Conservation (phyloP, 2,797 vertebrate genomes). For the Pipistrellus nathusii region DNA sequence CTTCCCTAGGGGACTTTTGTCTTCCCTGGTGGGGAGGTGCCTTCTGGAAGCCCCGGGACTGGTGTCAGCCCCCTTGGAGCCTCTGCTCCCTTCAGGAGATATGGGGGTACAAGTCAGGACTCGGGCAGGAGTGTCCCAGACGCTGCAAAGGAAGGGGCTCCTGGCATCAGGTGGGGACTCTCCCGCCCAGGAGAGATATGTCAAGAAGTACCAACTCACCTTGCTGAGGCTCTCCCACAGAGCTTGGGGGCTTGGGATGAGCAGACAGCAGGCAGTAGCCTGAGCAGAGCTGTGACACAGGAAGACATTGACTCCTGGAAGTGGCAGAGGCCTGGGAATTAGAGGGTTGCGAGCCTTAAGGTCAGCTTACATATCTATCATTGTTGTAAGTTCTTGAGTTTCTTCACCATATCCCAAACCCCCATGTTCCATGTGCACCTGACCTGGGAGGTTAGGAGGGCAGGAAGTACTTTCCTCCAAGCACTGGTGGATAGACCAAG, state of each 20-base stretch:
- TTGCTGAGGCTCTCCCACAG: neutral
- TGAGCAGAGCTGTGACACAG: neutral
- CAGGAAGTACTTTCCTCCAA: neutral
- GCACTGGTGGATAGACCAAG: neutral
- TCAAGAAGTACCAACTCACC: neutral
- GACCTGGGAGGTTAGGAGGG: neutral
- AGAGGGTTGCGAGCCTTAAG: neutral
- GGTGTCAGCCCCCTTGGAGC: neutral
- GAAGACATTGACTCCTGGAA: neutral
- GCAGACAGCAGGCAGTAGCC: neutral
- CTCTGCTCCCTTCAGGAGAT: neutral
- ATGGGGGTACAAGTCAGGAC: neutral
- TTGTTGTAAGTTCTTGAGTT: neutral
- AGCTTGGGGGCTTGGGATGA: neutral
- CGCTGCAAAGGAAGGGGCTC: neutral
- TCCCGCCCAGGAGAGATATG: neutral
- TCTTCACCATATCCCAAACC: neutral
- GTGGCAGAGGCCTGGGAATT: neutral
- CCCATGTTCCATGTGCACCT: conserved; percentile 40
- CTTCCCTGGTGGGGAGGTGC: neutral
- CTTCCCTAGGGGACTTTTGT: neutral
- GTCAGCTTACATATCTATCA: neutral
- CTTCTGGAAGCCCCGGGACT: neutral
- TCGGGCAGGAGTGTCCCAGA: neutral
- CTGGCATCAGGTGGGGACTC: neutral